Evolutionary conservation across 2,113 vertebrate genomes (phyloP).

Genomic region (Nesospiza acunhae): DNA sequence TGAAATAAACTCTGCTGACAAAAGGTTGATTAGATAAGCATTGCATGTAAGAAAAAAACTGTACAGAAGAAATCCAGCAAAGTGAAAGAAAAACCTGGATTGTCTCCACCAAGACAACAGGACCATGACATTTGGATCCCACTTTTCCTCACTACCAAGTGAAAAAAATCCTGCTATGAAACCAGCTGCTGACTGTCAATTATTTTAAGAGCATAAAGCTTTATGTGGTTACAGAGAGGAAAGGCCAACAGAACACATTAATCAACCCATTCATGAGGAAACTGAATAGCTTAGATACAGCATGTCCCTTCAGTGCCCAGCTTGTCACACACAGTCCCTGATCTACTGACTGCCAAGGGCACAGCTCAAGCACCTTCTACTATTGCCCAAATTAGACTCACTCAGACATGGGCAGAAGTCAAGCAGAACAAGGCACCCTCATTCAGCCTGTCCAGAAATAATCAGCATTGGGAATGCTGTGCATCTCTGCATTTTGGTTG

Average conservation of each 20-base stretch:
- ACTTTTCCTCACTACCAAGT: neutral
- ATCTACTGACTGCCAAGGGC: neutral
- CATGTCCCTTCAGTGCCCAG: neutral
- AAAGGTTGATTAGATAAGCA: neutral
- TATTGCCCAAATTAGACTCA: neutral
- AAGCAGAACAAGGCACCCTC: neutral
- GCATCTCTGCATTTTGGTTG: neutral
- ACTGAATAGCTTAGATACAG: neutral
- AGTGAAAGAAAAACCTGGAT: neutral
- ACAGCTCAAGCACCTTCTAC: neutral
- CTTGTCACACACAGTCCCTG: neutral
- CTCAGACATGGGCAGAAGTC: neutral
- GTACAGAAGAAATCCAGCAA: neutral
- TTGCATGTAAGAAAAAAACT: neutral
- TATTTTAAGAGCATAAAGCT: neutral
- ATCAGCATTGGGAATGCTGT: neutral
- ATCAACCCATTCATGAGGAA: neutral
- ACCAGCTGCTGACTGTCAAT: constrained; percentile 1
- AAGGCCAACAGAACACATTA: neutral
- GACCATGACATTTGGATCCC: neutral
- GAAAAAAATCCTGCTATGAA: neutral
- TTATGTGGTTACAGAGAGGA: neutral
- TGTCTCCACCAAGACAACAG: neutral
- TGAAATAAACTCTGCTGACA: neutral
- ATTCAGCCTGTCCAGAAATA: neutral